Conservation (phyloP, 2,888 invertebrate species). For the Tetanocera ferruginea region DNA sequence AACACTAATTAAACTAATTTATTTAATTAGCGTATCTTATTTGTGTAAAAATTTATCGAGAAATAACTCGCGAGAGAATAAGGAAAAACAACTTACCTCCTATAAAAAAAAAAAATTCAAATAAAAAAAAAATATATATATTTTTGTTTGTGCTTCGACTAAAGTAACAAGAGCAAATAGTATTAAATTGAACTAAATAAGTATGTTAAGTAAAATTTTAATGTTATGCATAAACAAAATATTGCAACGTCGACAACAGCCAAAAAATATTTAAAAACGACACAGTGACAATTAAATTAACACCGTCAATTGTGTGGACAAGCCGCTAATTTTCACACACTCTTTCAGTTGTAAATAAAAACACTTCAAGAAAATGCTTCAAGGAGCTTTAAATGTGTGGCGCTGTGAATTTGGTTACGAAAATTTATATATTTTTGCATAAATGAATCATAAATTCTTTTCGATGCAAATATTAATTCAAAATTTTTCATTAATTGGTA, state of each 20-base stretch:
- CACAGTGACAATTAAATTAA: slow-evolving; percentile 2
- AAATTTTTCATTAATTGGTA: no score
- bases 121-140: not conserved
- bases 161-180: not conserved
- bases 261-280: not conserved
- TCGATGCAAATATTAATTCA: no score
- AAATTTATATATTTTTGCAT: no score
- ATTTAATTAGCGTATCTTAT: no score
- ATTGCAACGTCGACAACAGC: not conserved
- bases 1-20: no score
- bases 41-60: not conserved
- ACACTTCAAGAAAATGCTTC: no score
- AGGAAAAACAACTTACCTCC: not conserved
- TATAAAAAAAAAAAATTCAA: not conserved
- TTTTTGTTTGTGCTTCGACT: not conserved
- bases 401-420: no score
- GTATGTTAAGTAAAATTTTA: no score
- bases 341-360: no score
- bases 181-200: not conserved
- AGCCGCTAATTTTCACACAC: not conserved
- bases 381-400: no score
- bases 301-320: not conserved
- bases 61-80: not conserved
- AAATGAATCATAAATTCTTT: no score
- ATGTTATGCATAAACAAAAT: no score